Base-by-base conservation (phyloP, 2,797 vertebrate species). In the Merluccius polli region DNA sequence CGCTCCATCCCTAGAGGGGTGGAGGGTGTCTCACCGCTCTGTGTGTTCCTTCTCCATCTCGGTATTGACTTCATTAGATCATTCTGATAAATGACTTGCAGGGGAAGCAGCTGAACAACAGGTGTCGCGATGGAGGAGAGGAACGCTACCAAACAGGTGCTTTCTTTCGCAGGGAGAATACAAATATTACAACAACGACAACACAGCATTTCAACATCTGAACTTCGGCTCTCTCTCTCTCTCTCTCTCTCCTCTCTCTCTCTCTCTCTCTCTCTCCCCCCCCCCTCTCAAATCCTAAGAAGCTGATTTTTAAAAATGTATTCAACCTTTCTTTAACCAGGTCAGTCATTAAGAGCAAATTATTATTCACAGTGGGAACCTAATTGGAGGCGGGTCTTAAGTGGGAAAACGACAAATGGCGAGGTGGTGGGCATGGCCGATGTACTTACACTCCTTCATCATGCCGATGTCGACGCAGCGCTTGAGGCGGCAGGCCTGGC, bases 401-500 rank as follows among this genome's bases (percentile, higher is more conserved):
- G n/a, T n/a, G n/a, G n/a, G n/a, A n/a, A n/a, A n/a, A n/a, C 33
- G 8, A 36, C 35, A 6, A 36, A 36, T 36, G 35, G 35, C 6
- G 35, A 6, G 35, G 35, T 10, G 35, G 35, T 36, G 35, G 35
- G 35, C 35, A 10, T 36, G 48, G 18, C 48, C 18, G 8, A 0
- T 9, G 41, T 59, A 96, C 97, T 97, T 91, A 98, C 97, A 98
- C 80, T 98, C 92, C 87, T 93, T 93, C 92, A 93, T 93, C 92
- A 93, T 93, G 87, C 92, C 92, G 10, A 93, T 93, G 86, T 93
- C 91, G 4, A 93, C 82, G 87, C 92, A 99, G 89, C 96, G 97
- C 77, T 97, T 97, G 78, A 98, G 96, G n/a, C 97, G 93, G 79
- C 97, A 99, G 72, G 97, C 95, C 91, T 99, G 98, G 93, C 98